Evolutionary conservation across 2,113 vertebrate genomes (phyloP).

Genomic region (Ornithorhynchus anatinus): DNA sequence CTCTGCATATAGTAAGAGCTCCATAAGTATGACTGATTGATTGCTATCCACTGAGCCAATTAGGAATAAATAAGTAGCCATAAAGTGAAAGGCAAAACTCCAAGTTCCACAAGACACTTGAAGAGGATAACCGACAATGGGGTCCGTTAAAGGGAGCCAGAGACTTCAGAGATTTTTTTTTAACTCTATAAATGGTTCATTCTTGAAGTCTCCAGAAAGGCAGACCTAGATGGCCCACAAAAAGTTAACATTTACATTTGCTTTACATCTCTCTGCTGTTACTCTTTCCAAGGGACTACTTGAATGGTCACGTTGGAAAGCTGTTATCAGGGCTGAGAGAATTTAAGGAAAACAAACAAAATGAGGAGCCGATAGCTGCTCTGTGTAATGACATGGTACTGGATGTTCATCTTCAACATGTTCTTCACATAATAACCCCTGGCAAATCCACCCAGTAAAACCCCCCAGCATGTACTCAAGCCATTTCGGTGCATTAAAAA

Average conservation of each 20-base stretch:
- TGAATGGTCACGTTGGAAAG: too few species aligned
- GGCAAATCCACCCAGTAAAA: conserved; percentile 3
- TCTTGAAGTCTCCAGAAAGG: conserved; percentile 13
- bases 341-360: not conserved
- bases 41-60: conserved; percentile 19
- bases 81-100: conserved; percentile 7
- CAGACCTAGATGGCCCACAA: conserved; percentile 27
- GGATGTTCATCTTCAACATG: not conserved
- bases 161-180: conserved; percentile 6
- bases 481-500: not conserved
- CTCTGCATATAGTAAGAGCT: too few species aligned
- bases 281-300: too few species aligned
- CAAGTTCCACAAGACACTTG: not conserved
- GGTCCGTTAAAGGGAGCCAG: not conserved
- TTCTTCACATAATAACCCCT: not conserved
- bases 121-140: not conserved
- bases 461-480: not conserved
- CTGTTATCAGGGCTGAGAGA: too few species aligned
- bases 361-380: not conserved
- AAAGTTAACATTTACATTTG: conserved; percentile 9
- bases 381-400: not conserved
- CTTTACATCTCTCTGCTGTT: not conserved
- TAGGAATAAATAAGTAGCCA: conserved; percentile 19
- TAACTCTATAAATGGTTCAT: not conserved
- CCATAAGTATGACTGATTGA: too few species aligned